Percentiles rank a stretch among this genome's conserved stretches.
These are phyloP conservation scores for Acheta domesticus DNA, from an alignment of 2,888 invertebrate species.

Conservation along the genomic window DNA sequence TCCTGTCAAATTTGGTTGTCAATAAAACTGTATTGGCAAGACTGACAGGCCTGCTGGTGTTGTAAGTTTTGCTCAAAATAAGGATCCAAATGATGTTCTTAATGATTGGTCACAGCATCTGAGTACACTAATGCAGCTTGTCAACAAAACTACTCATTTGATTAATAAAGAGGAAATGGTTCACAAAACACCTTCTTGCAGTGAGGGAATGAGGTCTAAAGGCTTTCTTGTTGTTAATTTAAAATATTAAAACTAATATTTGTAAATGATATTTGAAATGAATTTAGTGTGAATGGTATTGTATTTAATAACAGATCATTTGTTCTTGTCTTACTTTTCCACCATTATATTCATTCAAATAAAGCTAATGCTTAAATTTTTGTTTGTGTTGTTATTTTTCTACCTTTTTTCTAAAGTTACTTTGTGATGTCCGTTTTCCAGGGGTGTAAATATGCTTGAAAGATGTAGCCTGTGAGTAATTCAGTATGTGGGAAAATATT, in stretches of 20 bases:
- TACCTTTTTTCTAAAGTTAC: too few relatives aligned
- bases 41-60: conserved; percentile 93
- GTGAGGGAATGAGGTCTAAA: conserved; percentile 30
- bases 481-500: too few relatives aligned
- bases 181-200: conserved; percentile 48
- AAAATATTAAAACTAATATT: conserved; percentile 18
- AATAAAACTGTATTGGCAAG: conserved; percentile 89
- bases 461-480: too few relatives aligned
- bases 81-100: conserved; percentile 88
- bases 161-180: conserved; percentile 95
- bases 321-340: too few relatives aligned
- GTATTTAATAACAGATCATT: too few relatives aligned
- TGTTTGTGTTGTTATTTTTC: too few relatives aligned
- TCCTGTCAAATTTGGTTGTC: conserved; percentile 89
- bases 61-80: conserved; percentile 82
- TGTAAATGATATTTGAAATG: background rate
- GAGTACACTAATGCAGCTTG: conserved; percentile 86
- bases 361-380: too few relatives aligned
- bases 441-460: too few relatives aligned
- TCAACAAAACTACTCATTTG: conserved; percentile 94
- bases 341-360: too few relatives aligned
- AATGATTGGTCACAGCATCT: conserved; percentile 94
- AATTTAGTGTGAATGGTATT: background rate
- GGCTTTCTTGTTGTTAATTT: background rate
- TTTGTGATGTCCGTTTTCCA: too few relatives aligned